These are phyloP conservation scores for Pocillopora grandis DNA, from an alignment of 92 coral and sea anemone genomes.

Conservation along the genomic window DNA sequence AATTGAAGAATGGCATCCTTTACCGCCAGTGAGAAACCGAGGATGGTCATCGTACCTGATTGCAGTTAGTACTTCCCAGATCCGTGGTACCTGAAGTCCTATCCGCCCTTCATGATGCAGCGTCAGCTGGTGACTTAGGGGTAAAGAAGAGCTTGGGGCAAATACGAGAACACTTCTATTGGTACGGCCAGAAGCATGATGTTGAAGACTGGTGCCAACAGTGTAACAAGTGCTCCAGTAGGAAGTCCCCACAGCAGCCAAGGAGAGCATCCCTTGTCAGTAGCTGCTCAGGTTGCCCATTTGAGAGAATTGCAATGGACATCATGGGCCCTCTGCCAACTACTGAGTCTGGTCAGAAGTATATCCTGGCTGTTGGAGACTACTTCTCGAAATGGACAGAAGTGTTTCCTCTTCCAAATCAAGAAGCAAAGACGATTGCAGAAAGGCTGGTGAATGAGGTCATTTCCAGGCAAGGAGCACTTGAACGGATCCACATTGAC, in stretches of 20 bases:
- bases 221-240: conserved; percentile 39
- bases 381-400: conserved; percentile 56
- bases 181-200: conserved; percentile 41
- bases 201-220: conserved; percentile 51
- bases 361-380: conserved; percentile 41
- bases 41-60: conserved; percentile 39
- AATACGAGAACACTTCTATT: conserved; percentile 42
- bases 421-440: conserved; percentile 53
- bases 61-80: conserved; percentile 41
- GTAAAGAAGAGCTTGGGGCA: conserved; percentile 50
- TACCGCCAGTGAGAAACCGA: conserved; percentile 45
- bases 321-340: conserved; percentile 55
- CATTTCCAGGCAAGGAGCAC: conserved; percentile 47
- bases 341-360: conserved; percentile 34
- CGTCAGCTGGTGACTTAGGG: conserved; percentile 52
- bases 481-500: conserved; percentile 35
- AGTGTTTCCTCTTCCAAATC: conserved; percentile 46
- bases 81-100: conserved; percentile 46
- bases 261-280: conserved; percentile 39
- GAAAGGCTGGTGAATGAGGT: conserved; percentile 34
- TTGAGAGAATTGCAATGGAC: conserved; percentile 33
- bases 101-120: conserved; percentile 43
- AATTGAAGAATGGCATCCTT: conserved; percentile 43
- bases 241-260: conserved; percentile 26
- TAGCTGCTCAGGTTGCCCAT: conserved; percentile 29